These are phyloP conservation scores for Ursus arctos DNA, from an alignment of 2,113 vertebrate species.

Conservation along the genomic window DNA sequence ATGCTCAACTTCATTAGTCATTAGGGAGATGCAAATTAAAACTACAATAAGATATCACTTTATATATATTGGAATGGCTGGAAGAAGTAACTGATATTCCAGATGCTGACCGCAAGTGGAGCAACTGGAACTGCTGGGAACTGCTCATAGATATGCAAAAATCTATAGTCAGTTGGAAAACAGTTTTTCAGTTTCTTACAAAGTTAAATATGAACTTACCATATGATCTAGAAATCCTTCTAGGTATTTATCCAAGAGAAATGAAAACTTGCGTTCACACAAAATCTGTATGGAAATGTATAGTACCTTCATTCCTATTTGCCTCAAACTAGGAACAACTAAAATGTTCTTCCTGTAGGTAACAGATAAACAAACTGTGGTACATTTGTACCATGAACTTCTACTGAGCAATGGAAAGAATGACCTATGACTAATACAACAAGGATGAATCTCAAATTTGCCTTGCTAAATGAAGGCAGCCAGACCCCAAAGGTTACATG, in stretches of 20 bases:
- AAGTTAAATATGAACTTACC: background rate
- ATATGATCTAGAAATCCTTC: background rate
- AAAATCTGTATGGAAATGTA: background rate
- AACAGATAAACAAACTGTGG: background rate
- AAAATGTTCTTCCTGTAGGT: background rate
- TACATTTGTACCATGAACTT: background rate
- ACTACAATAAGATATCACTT: background rate
- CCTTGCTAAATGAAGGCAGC: background rate
- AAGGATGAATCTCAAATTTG: background rate
- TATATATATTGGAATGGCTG: background rate
- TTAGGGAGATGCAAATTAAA: background rate
- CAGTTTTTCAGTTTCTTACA: background rate
- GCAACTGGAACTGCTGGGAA: background rate
- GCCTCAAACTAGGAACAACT: background rate
- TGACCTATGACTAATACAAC: background rate
- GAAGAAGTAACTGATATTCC: background rate
- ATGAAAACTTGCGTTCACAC: background rate
- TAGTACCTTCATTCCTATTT: background rate
- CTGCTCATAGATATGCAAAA: background rate
- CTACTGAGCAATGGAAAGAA: background rate
- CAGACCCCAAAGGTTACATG: background rate
- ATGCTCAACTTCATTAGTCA: background rate
- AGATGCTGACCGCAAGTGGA: background rate
- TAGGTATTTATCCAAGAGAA: background rate
- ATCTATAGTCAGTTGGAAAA: background rate